phyloP scores from a whole-genome alignment of 64 coral and sea anemone species.

The Platygyra sinensis region DNA sequence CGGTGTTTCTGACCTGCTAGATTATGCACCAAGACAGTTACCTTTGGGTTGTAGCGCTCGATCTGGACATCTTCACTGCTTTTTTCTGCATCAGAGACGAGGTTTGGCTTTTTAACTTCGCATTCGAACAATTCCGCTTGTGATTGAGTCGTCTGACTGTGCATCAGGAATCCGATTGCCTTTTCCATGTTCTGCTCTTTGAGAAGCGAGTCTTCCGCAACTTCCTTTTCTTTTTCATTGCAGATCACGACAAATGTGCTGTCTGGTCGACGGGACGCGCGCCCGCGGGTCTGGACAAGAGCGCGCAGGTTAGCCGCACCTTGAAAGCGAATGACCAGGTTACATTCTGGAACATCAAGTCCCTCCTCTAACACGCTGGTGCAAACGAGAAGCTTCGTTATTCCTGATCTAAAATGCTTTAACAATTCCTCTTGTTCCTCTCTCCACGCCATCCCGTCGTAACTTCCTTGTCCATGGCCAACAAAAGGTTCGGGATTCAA shows the following conservation, averaged over 20 bases:
- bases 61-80: not conserved
- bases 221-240: slow-evolving; percentile 52
- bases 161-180: slow-evolving; percentile 61
- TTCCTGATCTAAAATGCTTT: slow-evolving; percentile 68
- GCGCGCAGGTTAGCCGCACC: slow-evolving; percentile 62
- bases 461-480: slow-evolving; percentile 80
- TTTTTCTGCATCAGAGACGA: not conserved
- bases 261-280: slow-evolving; percentile 70
- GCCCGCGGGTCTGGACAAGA: slow-evolving; percentile 78
- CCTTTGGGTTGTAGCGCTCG: not conserved
- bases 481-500: slow-evolving; percentile 84
- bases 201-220: slow-evolving; percentile 25
- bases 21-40: not conserved
- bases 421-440: slow-evolving; percentile 85
- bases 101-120: not conserved
- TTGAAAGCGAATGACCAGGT: slow-evolving; percentile 91
- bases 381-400: slow-evolving; percentile 83
- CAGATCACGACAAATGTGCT: slow-evolving; percentile 90
- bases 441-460: slow-evolving; percentile 92
- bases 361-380: slow-evolving; percentile 96
- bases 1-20: not conserved
- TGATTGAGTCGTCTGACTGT: not conserved
- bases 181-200: slow-evolving; percentile 81
- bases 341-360: slow-evolving; percentile 90
- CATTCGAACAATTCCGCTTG: slow-evolving; percentile 34